Evolutionary conservation across 2,888 invertebrate genomes (phyloP).

Genomic region (Luperina nickerlii): DNA sequence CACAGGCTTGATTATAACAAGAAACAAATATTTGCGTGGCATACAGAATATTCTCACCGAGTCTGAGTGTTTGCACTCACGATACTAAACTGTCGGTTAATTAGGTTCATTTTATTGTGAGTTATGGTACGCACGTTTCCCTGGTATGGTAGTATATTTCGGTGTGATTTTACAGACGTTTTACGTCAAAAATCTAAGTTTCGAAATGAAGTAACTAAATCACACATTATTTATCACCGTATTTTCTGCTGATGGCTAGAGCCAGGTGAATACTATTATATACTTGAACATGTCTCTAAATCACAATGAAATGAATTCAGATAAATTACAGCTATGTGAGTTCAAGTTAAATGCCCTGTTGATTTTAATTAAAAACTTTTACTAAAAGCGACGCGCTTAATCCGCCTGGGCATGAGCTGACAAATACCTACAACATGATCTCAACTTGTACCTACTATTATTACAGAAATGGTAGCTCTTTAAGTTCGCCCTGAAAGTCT

Average conservation of each 20-base stretch:
- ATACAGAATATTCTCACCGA: not conserved
- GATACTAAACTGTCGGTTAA: not conserved
- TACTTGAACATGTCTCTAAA: not conserved
- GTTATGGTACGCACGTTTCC: not conserved
- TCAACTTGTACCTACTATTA: conserved; percentile 11
- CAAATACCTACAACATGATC: not conserved
- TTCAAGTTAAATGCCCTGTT: conserved; percentile 2
- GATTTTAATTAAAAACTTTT: conserved; percentile 35
- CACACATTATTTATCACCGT: not conserved
- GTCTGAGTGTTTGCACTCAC: not conserved
- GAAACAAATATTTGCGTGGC: not conserved
- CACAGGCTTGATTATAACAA: not conserved
- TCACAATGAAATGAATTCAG: conserved; percentile 3
- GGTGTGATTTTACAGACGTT: too few relatives aligned
- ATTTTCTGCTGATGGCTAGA: not conserved
- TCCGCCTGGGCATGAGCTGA: conserved; percentile 19
- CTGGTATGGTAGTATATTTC: not conserved
- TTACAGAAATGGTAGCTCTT: conserved; percentile 14
- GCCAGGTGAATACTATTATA: not conserved
- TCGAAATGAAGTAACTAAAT: not conserved
- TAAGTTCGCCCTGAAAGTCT: conserved; percentile 19
- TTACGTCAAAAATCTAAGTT: not conserved
- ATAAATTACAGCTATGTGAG: not conserved
- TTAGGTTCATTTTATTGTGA: not conserved
- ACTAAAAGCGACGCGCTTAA: conserved; percentile 24